These are phyloP conservation scores for Odontamblyopus rebecca DNA, from an alignment of 2,797 vertebrate species.

Conservation along the genomic window DNA sequence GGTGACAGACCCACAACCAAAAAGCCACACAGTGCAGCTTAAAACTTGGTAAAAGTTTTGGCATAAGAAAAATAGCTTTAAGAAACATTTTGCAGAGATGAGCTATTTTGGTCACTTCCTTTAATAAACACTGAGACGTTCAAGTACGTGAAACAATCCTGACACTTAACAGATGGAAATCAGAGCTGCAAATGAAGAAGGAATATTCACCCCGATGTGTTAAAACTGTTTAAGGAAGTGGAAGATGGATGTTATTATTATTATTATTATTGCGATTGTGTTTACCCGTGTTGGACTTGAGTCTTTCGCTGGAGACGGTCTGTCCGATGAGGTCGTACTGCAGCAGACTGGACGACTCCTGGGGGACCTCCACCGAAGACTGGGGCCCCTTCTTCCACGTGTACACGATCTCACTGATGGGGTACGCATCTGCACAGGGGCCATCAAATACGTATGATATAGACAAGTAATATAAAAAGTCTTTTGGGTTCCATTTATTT, in stretches of 20 bases:
- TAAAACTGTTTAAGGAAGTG: not conserved
- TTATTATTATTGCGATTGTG: not conserved
- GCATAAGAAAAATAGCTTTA: not conserved
- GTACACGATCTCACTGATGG: constrained; percentile 84
- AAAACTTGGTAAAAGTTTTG: not conserved
- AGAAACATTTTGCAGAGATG: not conserved
- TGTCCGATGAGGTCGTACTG: constrained; percentile 86
- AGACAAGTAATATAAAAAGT: not conserved
- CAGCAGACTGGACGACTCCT: constrained; percentile 82
- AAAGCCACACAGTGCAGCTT: too few species aligned
- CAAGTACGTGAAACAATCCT: not conserved
- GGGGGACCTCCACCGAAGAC: constrained; percentile 81
- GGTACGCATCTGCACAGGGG: constrained; percentile 78
- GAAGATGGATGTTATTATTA: not conserved
- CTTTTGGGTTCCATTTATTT: too few species aligned
- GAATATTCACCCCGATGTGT: not conserved
- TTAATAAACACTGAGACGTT: not conserved
- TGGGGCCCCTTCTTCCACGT: constrained; percentile 84
- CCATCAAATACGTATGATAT: not conserved
- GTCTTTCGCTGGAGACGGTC: constrained; percentile 80
- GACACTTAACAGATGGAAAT: not conserved
- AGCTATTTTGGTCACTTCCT: constrained; percentile 1
- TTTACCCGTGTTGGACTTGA: constrained; percentile 82
- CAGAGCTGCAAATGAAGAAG: not conserved
- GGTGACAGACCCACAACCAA: too few species aligned